Conservation (phyloP, 2,888 invertebrate genomes). For the Leptinotarsa rubiginosa region DNA sequence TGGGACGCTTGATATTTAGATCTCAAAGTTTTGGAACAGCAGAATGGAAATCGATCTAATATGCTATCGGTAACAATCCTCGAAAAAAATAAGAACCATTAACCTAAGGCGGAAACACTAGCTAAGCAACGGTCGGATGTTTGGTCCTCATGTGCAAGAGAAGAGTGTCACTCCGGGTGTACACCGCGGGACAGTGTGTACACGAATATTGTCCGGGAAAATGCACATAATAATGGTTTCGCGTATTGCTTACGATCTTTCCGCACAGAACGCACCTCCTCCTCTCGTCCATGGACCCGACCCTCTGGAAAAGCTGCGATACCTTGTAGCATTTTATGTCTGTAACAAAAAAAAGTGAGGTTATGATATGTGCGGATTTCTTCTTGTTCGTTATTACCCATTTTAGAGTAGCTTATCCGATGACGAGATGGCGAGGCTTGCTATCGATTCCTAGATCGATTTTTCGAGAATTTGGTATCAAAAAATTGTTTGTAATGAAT, state of each 20-base stretch:
- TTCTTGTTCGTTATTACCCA: constrained; percentile 36
- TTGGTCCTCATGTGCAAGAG: constrained; percentile 72
- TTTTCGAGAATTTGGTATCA: too few relatives aligned
- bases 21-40: background rate
- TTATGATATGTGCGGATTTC: constrained; percentile 15
- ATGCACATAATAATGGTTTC: constrained; percentile 74
- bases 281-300: constrained; percentile 71
- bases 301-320: constrained; percentile 72
- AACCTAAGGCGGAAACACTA: constrained; percentile 45
- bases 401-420: constrained; percentile 23
- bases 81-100: constrained; percentile 19
- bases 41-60: constrained; percentile 1
- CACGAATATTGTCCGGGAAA: constrained; percentile 73
- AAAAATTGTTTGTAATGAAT: too few relatives aligned
- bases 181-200: constrained; percentile 71
- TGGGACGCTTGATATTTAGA: too few relatives aligned
- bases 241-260: constrained; percentile 73
- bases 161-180: constrained; percentile 72
- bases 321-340: constrained; percentile 70
- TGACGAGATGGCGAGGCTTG: background rate
- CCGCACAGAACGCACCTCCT: constrained; percentile 72
- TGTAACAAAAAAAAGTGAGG: constrained; percentile 63
- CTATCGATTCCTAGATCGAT: constrained; percentile 15
- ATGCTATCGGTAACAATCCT: constrained; percentile 23
- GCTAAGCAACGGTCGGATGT: constrained; percentile 67